Evolutionary conservation across 2,797 vertebrate species (phyloP).

Genomic region (Simalia tracyae): DNA sequence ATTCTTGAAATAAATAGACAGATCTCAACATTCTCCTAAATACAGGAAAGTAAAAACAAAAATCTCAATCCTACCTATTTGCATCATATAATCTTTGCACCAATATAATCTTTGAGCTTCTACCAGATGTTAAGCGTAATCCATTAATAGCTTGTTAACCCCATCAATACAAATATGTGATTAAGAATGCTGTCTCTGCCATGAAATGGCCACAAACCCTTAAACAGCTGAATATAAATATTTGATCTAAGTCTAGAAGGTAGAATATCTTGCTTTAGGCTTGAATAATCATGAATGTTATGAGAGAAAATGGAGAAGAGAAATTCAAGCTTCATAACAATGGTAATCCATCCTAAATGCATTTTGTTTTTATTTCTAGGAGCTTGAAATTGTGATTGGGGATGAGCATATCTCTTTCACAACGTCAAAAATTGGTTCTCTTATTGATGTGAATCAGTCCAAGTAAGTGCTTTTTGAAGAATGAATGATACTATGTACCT

Average conservation of each 20-base stretch:
- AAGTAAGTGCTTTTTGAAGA: slow-evolving; percentile 82
- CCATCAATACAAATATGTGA: neutral
- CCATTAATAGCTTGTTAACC: neutral
- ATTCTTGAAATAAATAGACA: no score
- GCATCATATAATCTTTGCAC: neutral
- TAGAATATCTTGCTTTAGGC: neutral
- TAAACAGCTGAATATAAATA: neutral
- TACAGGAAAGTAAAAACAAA: neutral
- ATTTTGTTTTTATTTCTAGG: slow-evolving; percentile 72
- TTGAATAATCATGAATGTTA: neutral
- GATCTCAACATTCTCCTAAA: neutral
- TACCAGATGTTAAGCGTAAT: neutral
- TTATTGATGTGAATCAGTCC: slow-evolving; percentile 98
- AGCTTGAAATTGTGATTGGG: slow-evolving; percentile 97
- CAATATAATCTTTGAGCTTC: neutral
- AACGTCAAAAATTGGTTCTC: slow-evolving; percentile 97
- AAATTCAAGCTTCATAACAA: neutral
- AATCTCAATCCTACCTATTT: neutral
- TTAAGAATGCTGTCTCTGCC: neutral
- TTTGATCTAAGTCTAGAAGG: neutral
- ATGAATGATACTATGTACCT: neutral
- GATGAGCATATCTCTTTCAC: slow-evolving; percentile 99
- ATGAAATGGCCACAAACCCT: neutral
- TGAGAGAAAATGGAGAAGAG: neutral
- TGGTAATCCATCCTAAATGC: neutral